Conservation (phyloP, 2,797 vertebrate species). For the Typhlichthys subterraneus region DNA sequence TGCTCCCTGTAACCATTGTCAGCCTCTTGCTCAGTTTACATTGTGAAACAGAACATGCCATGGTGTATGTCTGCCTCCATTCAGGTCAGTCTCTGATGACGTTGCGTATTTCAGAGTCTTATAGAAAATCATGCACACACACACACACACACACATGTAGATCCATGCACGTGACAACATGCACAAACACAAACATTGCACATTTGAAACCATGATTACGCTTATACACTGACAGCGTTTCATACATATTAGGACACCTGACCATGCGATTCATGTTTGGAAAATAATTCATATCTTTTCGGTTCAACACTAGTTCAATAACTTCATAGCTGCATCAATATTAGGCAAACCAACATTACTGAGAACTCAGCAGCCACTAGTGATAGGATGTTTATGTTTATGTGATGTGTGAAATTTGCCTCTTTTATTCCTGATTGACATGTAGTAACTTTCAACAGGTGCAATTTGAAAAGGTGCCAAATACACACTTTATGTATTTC, state of each 20-base stretch:
- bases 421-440: conserved; percentile 57
- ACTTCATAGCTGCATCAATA: conserved; percentile 45
- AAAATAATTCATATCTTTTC: conserved; percentile 54
- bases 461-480: conserved; percentile 65
- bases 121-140: conserved; percentile 30
- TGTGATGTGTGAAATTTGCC: conserved; percentile 48
- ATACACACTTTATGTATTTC: conserved; percentile 49
- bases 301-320: conserved; percentile 24
- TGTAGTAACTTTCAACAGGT: conserved; percentile 38
- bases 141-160: conserved; percentile 1
- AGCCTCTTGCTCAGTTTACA: conserved; percentile 83
- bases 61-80: conserved; percentile 79
- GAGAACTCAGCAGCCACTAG: conserved; percentile 43
- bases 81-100: conserved; percentile 79
- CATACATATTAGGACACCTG: conserved; percentile 64
- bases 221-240: conserved; percentile 32
- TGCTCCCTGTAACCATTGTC: conserved; percentile 73
- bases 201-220: conserved; percentile 15
- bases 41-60: conserved; percentile 78
- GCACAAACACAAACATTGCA: conserved; percentile 13
- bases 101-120: conserved; percentile 72
- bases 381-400: conserved; percentile 48
- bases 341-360: conserved; percentile 31
- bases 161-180: neutral
- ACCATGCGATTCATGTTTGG: conserved; percentile 77